Base-by-base conservation (phyloP, 1,140 invertebrate species). In the Pseudoatta argentina region DNA sequence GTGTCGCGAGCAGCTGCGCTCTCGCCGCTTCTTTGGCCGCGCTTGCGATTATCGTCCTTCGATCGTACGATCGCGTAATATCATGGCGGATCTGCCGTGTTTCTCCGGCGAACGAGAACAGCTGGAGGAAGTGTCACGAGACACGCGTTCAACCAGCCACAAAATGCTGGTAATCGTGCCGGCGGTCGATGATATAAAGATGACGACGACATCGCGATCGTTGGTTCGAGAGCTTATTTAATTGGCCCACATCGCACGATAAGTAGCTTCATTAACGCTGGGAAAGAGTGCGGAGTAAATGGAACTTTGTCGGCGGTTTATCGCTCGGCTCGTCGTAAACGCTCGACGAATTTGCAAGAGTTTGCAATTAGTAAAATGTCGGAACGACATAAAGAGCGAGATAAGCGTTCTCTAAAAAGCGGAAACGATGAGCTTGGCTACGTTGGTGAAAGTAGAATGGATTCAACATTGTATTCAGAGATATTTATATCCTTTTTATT, bases 81-180 rank as follows among this genome's bases (percentile, higher is more conserved):
- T 85, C 86, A 73, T 21, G 55, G 34, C 18, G 53, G 78, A 89
- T 89, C 89, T 83, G 69, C 69, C 75, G 24, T 78, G 75, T 79
- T 24, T 67, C 27, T 10, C 10, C 57, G 44, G 21, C 69, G 57
- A 73, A 39, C 67, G 53, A 16, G 39, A 86, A 79, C 87, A 90
- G 88, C 89, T 90, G 89, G 86, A 89, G 88, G 89, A 90, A 87
- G 87, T 89, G 89, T 90, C 88, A 87, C 63, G 85, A 73, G 87
- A 63, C 39, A 51, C 14, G 18, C 12, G 59, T 30, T 4, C 71
- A 21, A 57, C 66, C 59, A 27, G 48, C 7, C 24, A 21, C 87
- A 71, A 89, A 48, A 72, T 72, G 67, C 67, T 16, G 67, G 53
- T 72, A 71, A 69, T 79, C 78, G 53, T 48, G 64, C 30, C 16